Percentiles rank a stretch among this genome's conserved stretches.
Conservation (phyloP, 2,113 vertebrate species). For the Eleginops maclovinus region DNA sequence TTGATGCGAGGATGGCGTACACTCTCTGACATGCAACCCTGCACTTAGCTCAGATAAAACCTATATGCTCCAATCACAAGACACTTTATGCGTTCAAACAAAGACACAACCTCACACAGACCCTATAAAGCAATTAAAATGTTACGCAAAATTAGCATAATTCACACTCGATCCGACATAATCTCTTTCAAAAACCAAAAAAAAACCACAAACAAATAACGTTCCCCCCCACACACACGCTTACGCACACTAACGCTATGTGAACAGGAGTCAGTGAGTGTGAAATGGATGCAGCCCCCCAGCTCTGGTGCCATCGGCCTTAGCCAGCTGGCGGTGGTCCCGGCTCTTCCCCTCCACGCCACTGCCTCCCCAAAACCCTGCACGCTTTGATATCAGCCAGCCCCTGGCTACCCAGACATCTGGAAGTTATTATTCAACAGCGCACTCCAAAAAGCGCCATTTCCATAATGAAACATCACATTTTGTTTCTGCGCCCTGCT, state of each 20-base stretch:
- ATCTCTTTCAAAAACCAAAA: conserved; percentile 46
- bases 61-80: conserved; percentile 18
- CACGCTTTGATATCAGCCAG: conserved; percentile 82
- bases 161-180: conserved; percentile 60
- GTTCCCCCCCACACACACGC: conserved; percentile 50
- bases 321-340: conserved; percentile 82
- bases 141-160: conserved; percentile 52
- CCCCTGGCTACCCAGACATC: conserved; percentile 85
- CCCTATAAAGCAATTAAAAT: conserved; percentile 22
- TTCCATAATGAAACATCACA: conserved; percentile 84
- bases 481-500: conserved; percentile 69
- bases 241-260: conserved; percentile 63
- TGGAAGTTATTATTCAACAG: conserved; percentile 86
- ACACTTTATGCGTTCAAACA: conserved; percentile 16
- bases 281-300: conserved; percentile 81
- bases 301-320: conserved; percentile 75
- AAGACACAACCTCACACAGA: conserved; percentile 34
- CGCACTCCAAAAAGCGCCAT: conserved; percentile 78
- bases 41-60: conserved; percentile 7
- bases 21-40: conserved; percentile 13
- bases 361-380: conserved; percentile 76
- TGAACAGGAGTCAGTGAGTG: conserved; percentile 82
- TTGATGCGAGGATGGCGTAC: neutral
- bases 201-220: conserved; percentile 29
- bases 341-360: conserved; percentile 67